Conservation (phyloP, 1,140 invertebrate genomes). For the Grapholita molesta region DNA sequence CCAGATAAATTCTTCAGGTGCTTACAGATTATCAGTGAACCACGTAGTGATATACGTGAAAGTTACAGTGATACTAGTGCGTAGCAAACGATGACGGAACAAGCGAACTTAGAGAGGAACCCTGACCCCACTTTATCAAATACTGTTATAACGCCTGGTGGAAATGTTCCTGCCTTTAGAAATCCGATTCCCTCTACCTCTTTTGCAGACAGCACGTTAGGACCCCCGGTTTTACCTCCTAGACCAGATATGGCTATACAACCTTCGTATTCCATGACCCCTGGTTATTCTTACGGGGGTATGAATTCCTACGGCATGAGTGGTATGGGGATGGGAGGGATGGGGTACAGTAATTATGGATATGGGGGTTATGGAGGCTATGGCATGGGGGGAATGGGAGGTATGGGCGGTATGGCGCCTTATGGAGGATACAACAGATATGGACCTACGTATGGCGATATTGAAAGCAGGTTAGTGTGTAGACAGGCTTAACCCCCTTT, state of each 20-base stretch:
- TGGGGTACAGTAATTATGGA: constrained; percentile 43
- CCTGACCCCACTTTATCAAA: constrained; percentile 52
- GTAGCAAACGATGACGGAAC: constrained; percentile 49
- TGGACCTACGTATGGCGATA: constrained; percentile 78
- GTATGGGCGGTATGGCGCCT: constrained; percentile 39
- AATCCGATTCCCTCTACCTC: constrained; percentile 49
- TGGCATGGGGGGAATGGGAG: constrained; percentile 43
- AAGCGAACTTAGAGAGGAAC: constrained; percentile 47
- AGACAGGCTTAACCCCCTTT: too few relatives aligned
- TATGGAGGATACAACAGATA: constrained; percentile 70
- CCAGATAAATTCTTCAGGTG: not conserved
- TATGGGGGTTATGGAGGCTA: constrained; percentile 43
- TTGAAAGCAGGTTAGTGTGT: constrained; percentile 79
- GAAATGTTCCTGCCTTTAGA: constrained; percentile 42
- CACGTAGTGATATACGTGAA: constrained; percentile 17
- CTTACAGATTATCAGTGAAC: constrained; percentile 1
- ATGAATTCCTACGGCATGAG: constrained; percentile 45
- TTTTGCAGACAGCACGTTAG: constrained; percentile 19
- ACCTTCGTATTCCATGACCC: constrained; percentile 44
- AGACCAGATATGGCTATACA: constrained; percentile 47
- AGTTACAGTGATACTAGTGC: constrained; percentile 18
- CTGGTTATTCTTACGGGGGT: constrained; percentile 28
- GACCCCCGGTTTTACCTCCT: constrained; percentile 52
- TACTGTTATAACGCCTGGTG: constrained; percentile 27
- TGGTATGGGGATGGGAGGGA: constrained; percentile 50